Evolutionary conservation across 2,113 vertebrate species (phyloP).

Genomic region (Tragelaphus scriptus): DNA sequence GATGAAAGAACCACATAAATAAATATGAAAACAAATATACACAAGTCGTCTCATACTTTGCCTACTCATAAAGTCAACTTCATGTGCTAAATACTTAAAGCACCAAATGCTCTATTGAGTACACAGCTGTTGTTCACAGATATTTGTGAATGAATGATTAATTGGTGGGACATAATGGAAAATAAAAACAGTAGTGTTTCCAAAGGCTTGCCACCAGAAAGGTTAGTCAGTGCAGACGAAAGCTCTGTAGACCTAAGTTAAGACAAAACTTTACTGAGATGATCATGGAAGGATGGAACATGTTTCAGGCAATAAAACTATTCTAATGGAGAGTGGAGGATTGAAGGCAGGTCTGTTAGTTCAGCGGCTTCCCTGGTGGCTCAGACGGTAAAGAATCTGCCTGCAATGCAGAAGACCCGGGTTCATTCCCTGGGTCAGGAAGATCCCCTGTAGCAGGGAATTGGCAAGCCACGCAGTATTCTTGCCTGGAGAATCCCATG

Average conservation of each 20-base stretch:
- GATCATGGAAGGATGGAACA: background rate
- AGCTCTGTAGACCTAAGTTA: background rate
- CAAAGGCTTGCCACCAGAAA: background rate
- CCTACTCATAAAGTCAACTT: background rate
- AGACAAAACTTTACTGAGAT: background rate
- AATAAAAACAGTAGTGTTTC: background rate
- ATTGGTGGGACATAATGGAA: background rate
- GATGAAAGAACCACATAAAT: background rate
- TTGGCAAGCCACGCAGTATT: background rate
- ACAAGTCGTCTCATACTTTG: background rate
- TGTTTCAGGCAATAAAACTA: background rate
- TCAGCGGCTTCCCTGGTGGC: background rate
- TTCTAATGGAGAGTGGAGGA: background rate
- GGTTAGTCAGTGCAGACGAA: background rate
- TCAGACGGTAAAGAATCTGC: background rate
- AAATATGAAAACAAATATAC: background rate
- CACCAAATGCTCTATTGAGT: background rate
- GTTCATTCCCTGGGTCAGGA: background rate
- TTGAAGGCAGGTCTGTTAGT: background rate
- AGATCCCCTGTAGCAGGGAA: background rate
- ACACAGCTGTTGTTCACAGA: background rate
- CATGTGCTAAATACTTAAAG: background rate
- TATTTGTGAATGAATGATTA: background rate
- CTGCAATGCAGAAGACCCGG: background rate
- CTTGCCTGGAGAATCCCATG: background rate